phyloP scores from a whole-genome alignment of 2,797 vertebrate species.

The Pteronotus mesoamericanus region DNA sequence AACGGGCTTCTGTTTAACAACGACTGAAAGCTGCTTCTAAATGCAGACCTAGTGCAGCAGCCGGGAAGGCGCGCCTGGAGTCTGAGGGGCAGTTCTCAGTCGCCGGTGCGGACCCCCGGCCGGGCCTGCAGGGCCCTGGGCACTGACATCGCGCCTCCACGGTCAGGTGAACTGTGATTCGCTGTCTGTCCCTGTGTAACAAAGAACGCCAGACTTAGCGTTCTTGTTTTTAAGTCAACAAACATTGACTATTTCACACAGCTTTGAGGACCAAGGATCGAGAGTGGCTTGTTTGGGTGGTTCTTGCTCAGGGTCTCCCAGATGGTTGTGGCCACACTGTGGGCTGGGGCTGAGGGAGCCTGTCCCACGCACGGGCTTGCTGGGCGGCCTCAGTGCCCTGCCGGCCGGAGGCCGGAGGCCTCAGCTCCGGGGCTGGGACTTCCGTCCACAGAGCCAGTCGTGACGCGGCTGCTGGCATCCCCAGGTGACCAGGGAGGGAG shows the following conservation, averaged over 20 bases:
- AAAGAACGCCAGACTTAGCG: background rate
- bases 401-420: background rate
- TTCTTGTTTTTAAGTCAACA: background rate
- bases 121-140: background rate
- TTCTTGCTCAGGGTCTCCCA: background rate
- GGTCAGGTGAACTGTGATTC: background rate
- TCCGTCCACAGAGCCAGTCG: background rate
- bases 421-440: background rate
- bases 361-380: background rate
- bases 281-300: background rate
- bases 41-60: slow-evolving; percentile 13
- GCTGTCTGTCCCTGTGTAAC: background rate
- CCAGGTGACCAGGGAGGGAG: background rate
- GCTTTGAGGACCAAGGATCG: background rate
- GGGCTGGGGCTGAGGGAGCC: too few relatives aligned
- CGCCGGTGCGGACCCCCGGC: background rate
- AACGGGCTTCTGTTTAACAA: slow-evolving; percentile 50
- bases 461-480: background rate
- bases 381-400: background rate
- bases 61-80: background rate
- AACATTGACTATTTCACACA: background rate
- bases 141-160: too few relatives aligned
- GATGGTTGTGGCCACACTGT: background rate
- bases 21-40: slow-evolving; percentile 48
- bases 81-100: background rate